Conservation (phyloP, 2,888 invertebrate species). For the Caenorhabditis macrosperma region DNA sequence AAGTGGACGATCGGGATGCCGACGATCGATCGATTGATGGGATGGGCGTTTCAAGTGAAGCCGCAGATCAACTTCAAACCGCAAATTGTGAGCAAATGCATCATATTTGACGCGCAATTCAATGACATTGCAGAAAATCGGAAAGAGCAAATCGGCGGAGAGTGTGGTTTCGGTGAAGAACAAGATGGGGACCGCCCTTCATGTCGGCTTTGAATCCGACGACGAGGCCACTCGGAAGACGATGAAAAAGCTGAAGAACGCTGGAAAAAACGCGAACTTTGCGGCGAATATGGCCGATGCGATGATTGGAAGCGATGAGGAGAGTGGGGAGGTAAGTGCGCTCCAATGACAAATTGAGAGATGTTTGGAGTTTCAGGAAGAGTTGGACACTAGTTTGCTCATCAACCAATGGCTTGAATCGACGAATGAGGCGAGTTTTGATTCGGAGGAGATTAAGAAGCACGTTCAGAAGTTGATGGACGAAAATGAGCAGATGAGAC, state of each 20-base stretch:
- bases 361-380: background rate
- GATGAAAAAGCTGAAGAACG: conserved; percentile 26
- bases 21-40: conserved; percentile 28
- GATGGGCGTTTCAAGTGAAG: conserved; percentile 54
- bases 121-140: conserved; percentile 43
- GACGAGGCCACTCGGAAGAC: conserved; percentile 35
- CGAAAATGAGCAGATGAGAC: background rate
- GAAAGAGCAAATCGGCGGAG: conserved; percentile 39
- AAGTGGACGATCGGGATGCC: conserved; percentile 29
- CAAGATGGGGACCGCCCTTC: conserved; percentile 17
- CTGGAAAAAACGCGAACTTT: conserved; percentile 24
- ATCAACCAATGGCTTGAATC: background rate
- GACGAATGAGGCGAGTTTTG: background rate
- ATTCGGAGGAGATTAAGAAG: background rate
- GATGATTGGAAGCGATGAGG: background rate
- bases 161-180: conserved; percentile 40
- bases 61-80: conserved; percentile 58
- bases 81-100: conserved; percentile 60
- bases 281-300: conserved; percentile 36
- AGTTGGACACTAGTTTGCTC: background rate
- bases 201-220: conserved; percentile 43
- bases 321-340: background rate
- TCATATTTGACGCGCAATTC: background rate
- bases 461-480: background rate
- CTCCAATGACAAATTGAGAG: background rate